Conservation (phyloP, 1,140 invertebrate genomes). For the Lasioglossum baleicum region DNA sequence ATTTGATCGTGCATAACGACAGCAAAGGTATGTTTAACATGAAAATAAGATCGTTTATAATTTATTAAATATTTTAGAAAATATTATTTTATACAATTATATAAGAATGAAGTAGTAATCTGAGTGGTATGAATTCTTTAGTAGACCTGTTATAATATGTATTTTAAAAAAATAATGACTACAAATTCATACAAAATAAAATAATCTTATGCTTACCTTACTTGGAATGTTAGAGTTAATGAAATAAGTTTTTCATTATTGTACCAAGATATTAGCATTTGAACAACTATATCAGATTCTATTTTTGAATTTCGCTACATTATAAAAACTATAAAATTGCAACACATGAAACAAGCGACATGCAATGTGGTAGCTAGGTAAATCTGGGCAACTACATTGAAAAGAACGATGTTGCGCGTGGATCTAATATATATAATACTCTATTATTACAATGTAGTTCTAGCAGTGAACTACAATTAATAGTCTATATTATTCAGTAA, state of each 20-base stretch:
- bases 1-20: too few relatives aligned
- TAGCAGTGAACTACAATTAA: background rate
- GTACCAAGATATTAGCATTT: background rate
- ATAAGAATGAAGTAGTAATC: background rate
- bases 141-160: background rate
- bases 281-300: background rate
- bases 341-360: background rate
- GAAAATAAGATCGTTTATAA: too few relatives aligned
- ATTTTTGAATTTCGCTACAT: background rate
- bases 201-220: conserved; percentile 12
- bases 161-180: background rate
- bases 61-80: background rate
- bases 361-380: background rate
- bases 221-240: background rate
- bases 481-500: background rate
- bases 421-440: background rate
- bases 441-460: background rate
- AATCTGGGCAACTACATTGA: background rate
- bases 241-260: conserved; percentile 2
- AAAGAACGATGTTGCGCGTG: background rate
- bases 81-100: background rate
- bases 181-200: background rate
- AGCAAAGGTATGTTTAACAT: too few relatives aligned
- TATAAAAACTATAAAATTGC: background rate
- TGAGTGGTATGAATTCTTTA: background rate